These are phyloP conservation scores for Gallinago jamesoni DNA, from an alignment of 2,113 vertebrate species.

Conservation along the genomic window DNA sequence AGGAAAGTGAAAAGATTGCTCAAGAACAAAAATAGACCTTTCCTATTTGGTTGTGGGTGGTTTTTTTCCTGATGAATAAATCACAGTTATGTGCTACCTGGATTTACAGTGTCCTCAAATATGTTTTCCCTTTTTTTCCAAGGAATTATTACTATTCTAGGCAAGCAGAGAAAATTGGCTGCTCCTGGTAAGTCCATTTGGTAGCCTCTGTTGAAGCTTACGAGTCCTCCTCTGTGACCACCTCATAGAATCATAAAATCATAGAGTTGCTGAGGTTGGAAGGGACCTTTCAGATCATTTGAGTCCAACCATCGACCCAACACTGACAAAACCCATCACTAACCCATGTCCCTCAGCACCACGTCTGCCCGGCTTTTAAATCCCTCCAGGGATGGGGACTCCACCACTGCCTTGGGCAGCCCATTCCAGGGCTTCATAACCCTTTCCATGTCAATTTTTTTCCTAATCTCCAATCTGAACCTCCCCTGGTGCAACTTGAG, in stretches of 20 bases:
- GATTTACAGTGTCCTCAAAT: neutral
- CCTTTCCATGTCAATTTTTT: too few relatives aligned
- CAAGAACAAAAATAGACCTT: slow-evolving; percentile 34
- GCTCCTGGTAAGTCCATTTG: neutral
- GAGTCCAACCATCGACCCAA: too few relatives aligned
- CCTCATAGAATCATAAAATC: neutral
- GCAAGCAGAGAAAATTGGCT: neutral
- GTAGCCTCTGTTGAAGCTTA: neutral
- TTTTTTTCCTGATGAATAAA: neutral
- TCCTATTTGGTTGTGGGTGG: neutral
- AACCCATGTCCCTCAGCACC: too few relatives aligned
- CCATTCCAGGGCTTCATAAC: too few relatives aligned
- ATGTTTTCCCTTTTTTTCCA: neutral
- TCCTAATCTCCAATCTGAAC: too few relatives aligned
- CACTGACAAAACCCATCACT: too few relatives aligned
- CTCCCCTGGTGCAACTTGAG: too few relatives aligned
- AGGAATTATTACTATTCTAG: neutral
- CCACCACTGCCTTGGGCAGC: too few relatives aligned
- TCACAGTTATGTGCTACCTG: neutral
- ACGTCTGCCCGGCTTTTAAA: too few relatives aligned
- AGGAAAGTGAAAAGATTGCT: neutral
- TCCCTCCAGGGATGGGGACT: too few relatives aligned
- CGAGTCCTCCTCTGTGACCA: neutral
- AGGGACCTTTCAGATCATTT: too few relatives aligned
- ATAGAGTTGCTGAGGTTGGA: too few relatives aligned